Evolutionary conservation across 2,888 invertebrate genomes (phyloP).

Genomic region (Torymus tubicola): DNA sequence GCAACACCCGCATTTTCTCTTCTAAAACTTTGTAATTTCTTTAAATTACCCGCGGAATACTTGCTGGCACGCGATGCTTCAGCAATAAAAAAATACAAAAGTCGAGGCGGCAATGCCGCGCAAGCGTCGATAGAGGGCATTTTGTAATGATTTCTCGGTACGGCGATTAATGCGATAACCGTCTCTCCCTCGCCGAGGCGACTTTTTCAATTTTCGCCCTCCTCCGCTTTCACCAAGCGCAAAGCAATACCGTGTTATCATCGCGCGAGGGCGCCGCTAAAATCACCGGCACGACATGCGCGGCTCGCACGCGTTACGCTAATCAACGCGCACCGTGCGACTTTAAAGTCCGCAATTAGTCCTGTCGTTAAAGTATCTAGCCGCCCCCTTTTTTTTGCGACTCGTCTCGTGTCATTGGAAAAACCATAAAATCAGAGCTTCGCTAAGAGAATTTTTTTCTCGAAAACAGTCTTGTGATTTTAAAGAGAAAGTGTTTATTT

Average conservation of each 20-base stretch:
- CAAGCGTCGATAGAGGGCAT: neutral
- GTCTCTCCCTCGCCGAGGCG: conserved; percentile 22
- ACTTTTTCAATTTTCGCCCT: conserved; percentile 60
- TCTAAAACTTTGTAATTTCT: conserved; percentile 46
- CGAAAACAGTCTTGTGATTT: no score
- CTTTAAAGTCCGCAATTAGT: conserved; percentile 66
- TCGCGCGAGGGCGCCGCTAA: conserved; percentile 4
- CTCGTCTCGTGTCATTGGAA: neutral
- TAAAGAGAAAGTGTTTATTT: no score
- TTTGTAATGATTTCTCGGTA: conserved; percentile 57
- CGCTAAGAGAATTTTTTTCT: no score
- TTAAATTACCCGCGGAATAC: conserved; percentile 34
- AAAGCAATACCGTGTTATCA: conserved; percentile 44
- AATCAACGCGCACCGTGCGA: conserved; percentile 60
- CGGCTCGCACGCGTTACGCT: conserved; percentile 60
- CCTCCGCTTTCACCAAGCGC: conserved; percentile 36
- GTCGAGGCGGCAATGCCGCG: conserved; percentile 28
- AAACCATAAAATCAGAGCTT: neutral
- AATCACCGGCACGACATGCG: conserved; percentile 50
- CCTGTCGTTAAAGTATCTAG: conserved; percentile 63
- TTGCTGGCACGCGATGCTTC: conserved; percentile 37
- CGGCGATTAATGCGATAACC: conserved; percentile 56
- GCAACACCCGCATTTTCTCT: conserved; percentile 11
- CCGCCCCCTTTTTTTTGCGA: neutral
- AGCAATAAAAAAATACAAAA: conserved; percentile 34